phyloP scores from a whole-genome alignment of 37 sponge, comb jelly and placozoan species.

The Spongia lamella region DNA sequence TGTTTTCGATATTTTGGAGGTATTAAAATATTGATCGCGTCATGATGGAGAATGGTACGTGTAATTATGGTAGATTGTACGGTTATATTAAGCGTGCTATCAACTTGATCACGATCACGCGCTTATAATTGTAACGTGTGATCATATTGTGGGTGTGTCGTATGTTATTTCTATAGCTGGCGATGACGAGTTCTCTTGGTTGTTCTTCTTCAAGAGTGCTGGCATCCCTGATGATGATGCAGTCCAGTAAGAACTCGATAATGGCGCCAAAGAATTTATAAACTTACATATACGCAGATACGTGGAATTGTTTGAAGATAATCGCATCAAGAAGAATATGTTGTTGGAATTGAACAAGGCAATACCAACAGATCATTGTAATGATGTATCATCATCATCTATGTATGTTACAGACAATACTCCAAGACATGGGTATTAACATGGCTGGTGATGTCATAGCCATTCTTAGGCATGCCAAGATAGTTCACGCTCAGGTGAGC shows the following conservation, averaged over 20 bases:
- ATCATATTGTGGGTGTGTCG: no score
- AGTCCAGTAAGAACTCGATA: slow-evolving; percentile 39
- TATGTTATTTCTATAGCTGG: no score
- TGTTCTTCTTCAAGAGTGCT: slow-evolving; percentile 79
- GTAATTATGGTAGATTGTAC: no score
- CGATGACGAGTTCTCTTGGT: slow-evolving; percentile 38
- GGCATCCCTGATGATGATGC: slow-evolving; percentile 80
- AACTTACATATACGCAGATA: slow-evolving; percentile 45
- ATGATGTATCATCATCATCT: neutral
- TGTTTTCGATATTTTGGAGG: no score
- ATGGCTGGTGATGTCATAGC: slow-evolving; percentile 93
- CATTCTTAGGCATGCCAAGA: slow-evolving; percentile 92
- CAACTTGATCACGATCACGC: no score
- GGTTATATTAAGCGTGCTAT: no score
- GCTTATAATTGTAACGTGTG: no score
- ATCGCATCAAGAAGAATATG: slow-evolving; percentile 79
- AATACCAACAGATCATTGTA: neutral
- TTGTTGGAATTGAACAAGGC: slow-evolving; percentile 69
- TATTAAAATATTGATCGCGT: no score
- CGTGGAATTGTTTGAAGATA: slow-evolving; percentile 73
- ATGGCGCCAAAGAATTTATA: no score
- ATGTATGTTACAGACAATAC: slow-evolving; percentile 64
- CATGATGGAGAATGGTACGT: no score
- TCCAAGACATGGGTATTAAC: slow-evolving; percentile 90
- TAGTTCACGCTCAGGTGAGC: slow-evolving; percentile 63